Conservation (phyloP, 2,113 vertebrate genomes). For the Eurypyga helias region DNA sequence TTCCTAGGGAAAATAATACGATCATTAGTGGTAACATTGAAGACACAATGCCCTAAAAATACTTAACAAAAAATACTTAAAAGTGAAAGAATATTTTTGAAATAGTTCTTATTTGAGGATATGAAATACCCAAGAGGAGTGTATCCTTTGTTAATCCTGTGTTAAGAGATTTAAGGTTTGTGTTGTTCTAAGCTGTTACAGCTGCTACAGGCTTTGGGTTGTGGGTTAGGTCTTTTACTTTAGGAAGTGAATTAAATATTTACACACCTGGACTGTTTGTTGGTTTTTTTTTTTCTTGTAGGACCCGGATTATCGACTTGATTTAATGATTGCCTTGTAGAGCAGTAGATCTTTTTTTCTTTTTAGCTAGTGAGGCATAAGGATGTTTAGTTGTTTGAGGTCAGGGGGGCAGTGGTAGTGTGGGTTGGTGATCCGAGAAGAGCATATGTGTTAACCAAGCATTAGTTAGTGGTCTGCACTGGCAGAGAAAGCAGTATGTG, state of each 20-base stretch:
- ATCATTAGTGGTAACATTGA: not conserved
- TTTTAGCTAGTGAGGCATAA: not conserved
- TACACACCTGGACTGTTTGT: not conserved
- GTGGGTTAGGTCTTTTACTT: not conserved
- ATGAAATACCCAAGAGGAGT: not conserved
- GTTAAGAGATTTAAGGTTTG: not conserved
- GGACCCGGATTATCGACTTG: not conserved
- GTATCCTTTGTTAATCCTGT: not conserved
- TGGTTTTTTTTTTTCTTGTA: not conserved
- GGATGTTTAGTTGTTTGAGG: not conserved
- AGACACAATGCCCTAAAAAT: not conserved
- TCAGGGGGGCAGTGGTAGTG: not conserved
- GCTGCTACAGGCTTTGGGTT: not conserved
- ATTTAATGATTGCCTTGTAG: not conserved
- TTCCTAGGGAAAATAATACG: not conserved
- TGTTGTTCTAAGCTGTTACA: not conserved
- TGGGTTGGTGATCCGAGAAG: not conserved
- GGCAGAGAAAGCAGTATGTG: not conserved
- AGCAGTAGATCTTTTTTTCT: not conserved
- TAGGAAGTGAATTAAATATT: not conserved
- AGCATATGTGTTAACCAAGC: not conserved
- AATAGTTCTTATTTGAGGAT: not conserved
- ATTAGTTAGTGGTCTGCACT: not conserved
- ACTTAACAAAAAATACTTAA: not conserved
- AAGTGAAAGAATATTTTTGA: not conserved